Base-by-base conservation (phyloP, 2,113 vertebrate species). In the Synodontis membranacea region DNA sequence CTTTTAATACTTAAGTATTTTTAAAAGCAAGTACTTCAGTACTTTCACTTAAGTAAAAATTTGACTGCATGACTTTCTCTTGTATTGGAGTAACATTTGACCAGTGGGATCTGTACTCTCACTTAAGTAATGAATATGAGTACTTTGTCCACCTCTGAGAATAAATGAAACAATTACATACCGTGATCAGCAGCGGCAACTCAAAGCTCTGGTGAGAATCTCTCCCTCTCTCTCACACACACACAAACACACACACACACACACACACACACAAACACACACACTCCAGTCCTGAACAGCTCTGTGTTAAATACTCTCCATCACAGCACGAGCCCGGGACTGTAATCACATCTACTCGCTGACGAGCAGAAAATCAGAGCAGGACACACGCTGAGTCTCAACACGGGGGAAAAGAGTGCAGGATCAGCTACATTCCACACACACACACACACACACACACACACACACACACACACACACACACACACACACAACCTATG, bases 401-500 rank as follows among this genome's bases (percentile, higher is more conserved):
- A 39, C 1, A 58, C 72, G 52, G 78, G 37, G 78, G n/a, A 11
- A 56, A 19, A 23, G 56, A 23, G 54, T 50, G 48, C 5, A 42
- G 66, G 75, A 14, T 46, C 50, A 81, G 37, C 12, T n/a, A 34
- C n/a, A 78, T 34, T 80, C 31, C 54, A 81, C 37, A 37, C 52
- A 37, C 44, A 50, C 62, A 68, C 64, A 52, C 58, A 68, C 46
- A 39, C 46, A 52, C 52, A 83, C 11, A 66, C 25, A 34, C 28
- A 78, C 44, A 48, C 46, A 72, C 39, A 68, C 37, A 74, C 72
- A 88, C 76, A 86, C 80, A 85, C 85, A 88, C 5, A 64, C 75
- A 50, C 5, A n/a, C 42, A 19, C 31, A 64, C 46, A 79, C 58
- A 76, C 74, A 50, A n/a, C n/a, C n/a, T n/a, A n/a, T n/a, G n/a